These are phyloP conservation scores for Ranitomeya variabilis DNA, from an alignment of 2,113 vertebrate genomes.

Conservation along the genomic window DNA sequence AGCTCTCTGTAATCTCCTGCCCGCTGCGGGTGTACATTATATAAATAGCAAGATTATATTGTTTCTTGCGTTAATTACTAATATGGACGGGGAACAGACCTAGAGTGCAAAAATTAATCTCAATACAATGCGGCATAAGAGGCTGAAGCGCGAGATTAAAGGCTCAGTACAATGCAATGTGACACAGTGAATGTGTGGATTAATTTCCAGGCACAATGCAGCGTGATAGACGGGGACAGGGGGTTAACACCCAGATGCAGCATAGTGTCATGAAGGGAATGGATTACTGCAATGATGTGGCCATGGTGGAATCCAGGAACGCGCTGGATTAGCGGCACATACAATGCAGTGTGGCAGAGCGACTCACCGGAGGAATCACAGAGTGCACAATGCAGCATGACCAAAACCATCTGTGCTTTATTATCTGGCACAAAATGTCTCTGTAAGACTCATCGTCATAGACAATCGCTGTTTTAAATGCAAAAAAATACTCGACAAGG, in stretches of 20 bases:
- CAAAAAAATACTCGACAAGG: background rate
- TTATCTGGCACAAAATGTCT: background rate
- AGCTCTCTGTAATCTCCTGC: background rate
- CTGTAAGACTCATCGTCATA: background rate
- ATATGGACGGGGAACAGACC: slow-evolving; percentile 5
- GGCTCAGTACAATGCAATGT: background rate
- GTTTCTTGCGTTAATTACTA: slow-evolving; percentile 27
- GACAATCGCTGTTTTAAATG: background rate
- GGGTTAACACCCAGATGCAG: background rate
- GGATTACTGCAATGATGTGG: background rate
- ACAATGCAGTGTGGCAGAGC: background rate
- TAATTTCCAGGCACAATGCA: background rate
- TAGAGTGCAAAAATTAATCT: background rate
- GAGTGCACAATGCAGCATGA: slow-evolving; percentile 1
- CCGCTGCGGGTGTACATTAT: background rate
- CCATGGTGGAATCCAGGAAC: background rate
- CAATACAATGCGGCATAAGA: background rate
- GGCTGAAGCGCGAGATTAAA: background rate
- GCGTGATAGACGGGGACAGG: background rate
- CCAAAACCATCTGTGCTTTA: slow-evolving; percentile 6
- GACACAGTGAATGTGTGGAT: background rate
- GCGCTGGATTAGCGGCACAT: background rate
- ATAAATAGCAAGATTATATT: slow-evolving; percentile 14
- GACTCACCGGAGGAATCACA: background rate
- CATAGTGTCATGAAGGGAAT: background rate